phyloP scores from a whole-genome alignment of 2,888 invertebrate species.

The Philaethria dido region DNA sequence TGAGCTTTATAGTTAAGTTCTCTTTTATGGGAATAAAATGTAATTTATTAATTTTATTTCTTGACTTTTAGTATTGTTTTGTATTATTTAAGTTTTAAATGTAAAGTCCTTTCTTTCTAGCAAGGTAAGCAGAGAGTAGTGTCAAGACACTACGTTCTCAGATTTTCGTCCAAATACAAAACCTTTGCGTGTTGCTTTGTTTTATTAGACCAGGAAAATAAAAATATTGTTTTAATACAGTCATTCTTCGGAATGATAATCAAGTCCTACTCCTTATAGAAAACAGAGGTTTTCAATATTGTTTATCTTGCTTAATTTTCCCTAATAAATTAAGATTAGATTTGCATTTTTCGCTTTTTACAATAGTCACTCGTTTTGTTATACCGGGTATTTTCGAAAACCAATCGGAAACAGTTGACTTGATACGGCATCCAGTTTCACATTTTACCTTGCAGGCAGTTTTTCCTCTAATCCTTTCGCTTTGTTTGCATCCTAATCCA shows the following conservation, averaged over 20 bases:
- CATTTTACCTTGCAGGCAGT: conserved; percentile 21
- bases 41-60: neutral
- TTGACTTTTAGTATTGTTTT: neutral
- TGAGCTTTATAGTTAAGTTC: conserved; percentile 26
- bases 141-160: no score
- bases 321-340: neutral
- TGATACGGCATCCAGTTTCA: conserved; percentile 23
- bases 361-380: neutral
- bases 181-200: no score
- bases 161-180: no score
- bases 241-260: no score
- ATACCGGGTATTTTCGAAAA: conserved; percentile 22
- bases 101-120: no score
- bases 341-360: neutral
- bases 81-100: no score
- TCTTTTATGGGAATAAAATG: conserved; percentile 6
- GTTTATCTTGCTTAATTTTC: neutral
- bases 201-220: no score
- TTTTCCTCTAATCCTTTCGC: conserved; percentile 25
- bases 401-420: conserved; percentile 26
- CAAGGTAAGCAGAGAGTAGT: no score
- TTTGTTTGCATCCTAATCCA: conserved; percentile 24
- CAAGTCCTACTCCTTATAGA: no score
- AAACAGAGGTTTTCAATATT: no score
- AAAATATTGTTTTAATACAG: no score